Base-by-base conservation (phyloP, 1,140 invertebrate genomes). In the Spodoptera frugiperda region DNA sequence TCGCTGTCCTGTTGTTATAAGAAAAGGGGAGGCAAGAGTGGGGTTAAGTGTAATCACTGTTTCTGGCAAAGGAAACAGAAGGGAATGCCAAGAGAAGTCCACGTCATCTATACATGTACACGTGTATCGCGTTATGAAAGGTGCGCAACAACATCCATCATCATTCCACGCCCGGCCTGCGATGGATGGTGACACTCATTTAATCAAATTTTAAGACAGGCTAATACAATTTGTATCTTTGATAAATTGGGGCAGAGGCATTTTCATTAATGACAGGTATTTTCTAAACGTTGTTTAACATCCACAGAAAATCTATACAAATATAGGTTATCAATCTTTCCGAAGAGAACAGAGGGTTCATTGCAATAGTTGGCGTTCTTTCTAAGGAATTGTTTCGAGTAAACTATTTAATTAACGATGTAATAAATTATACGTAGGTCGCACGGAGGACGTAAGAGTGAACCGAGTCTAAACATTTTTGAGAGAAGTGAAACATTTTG, bases 161-260 rank as follows among this genome's bases (percentile, higher is more conserved):
- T 81, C 48, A 63, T 74, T 73, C 51, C 25, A 48, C 51, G 17
- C 30, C 67, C 33, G n/a, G 61, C 55, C 67, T 54, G 44, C 77
- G 73, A 74, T 82, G 57, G 61, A 77, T 68, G 61, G 51, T 67
- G 68, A 77, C 76, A 63, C 78, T 77, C 71, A 75, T 79, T 80
- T 80, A 82, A 78, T 80, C 76, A 80, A 78, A 61, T 77, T 78
- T 79, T 19, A 30, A 55, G 81, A 78, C 78, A 80, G 78, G 72
- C 68, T 80, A 57, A 82, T 82, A 59, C 71, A 73, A 73, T 79
- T 80, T 82, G 77, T 72, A 72, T 65, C 19, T 70, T 68, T 78
- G 76, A 82, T 77, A 77, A 80, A 82, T 82, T 78, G 59, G 67
- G 21, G 14, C 10, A 55, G 49, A 14, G 14, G 44, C 10, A 65